Conservation (phyloP, 35 echinoderm and acorn worm species). For the Patiria miniata region DNA sequence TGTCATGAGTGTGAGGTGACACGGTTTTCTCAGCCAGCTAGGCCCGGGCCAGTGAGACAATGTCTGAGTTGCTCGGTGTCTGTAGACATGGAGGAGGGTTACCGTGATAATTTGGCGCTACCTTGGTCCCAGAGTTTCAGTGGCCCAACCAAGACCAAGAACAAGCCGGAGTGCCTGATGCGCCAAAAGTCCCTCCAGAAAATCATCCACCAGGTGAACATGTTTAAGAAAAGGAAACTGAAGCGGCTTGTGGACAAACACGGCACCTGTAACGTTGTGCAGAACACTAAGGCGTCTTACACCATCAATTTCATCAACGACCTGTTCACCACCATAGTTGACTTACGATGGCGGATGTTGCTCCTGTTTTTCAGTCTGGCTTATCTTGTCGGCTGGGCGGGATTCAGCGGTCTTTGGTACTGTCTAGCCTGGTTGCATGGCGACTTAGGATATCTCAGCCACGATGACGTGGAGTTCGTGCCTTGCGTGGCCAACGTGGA, state of each 20-base stretch:
- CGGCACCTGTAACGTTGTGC: slow-evolving; percentile 78
- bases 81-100: neutral
- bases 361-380: slow-evolving; percentile 74
- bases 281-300: slow-evolving; percentile 25
- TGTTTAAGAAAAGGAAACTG: slow-evolving; percentile 64
- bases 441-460: slow-evolving; percentile 68
- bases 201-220: slow-evolving; percentile 50
- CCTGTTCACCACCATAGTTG: slow-evolving; percentile 85
- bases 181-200: slow-evolving; percentile 60
- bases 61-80: slow-evolving; percentile 17
- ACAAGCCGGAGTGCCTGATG: neutral
- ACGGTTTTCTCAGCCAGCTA: neutral
- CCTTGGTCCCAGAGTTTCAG: slow-evolving; percentile 3
- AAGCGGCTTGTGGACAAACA: slow-evolving; percentile 85
- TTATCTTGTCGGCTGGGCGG: slow-evolving; percentile 67
- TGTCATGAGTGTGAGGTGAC: slow-evolving; percentile 15
- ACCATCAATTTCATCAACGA: slow-evolving; percentile 55
- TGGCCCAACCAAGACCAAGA: neutral
- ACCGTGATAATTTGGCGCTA: neutral
- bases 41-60: neutral
- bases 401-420: slow-evolving; percentile 83
- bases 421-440: slow-evolving; percentile 72
- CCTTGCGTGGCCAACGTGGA: slow-evolving; percentile 92
- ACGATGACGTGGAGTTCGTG: slow-evolving; percentile 49
- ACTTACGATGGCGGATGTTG: slow-evolving; percentile 85